Evolutionary conservation across 2,797 vertebrate genomes (phyloP), one percentile per base, ranked within the genome.

Genomic region (Epinephelus coioides): DNA sequence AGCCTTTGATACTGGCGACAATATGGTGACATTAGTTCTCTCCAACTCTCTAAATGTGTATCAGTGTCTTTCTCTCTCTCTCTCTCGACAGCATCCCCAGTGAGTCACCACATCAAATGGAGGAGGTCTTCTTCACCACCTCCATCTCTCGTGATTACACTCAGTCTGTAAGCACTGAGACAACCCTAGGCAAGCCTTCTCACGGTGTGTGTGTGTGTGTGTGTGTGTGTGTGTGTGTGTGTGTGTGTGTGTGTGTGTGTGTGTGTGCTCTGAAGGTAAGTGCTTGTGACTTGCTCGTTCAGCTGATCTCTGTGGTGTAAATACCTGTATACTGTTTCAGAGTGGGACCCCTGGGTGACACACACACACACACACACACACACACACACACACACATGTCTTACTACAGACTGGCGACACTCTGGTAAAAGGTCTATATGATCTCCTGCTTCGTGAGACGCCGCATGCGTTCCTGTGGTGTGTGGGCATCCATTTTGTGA

Each of bases 401-500:
- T 50, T 12, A 14, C 30, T 66, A 25, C 49, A 47, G 25, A 47
- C 25, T 56, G 46, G n/a, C 1, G 15, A 25, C 15, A 27, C 6
- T 38, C 7, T 3, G 30, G 34, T 47, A n/a, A n/a, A 53, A 47
- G 27, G 14, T 23, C 18, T 59, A 27, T 12, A 14, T 15, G n/a
- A 27, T 21, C 13, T 49, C 34, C 40, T 18, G 40, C 43, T 40
- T 40, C 40, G 23, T 34, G 19, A 19, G 8, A 23, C 11, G 3
- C 51, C 18, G 14, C 13, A 15, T 51, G 51, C 18, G 6, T 17
- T 30, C 21, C 40, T 67, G 14, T 73, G 46, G 57, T 76, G 73
- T 60, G 57, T 69, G 57, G 68, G 54, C 54, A 51, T 73, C 68
- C 77, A 73, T 77, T 80, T 77, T 69, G 73, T 76, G 73, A 71